Evolutionary conservation across 2,113 vertebrate genomes (phyloP).

Genomic region (Marcusenius ussheri): DNA sequence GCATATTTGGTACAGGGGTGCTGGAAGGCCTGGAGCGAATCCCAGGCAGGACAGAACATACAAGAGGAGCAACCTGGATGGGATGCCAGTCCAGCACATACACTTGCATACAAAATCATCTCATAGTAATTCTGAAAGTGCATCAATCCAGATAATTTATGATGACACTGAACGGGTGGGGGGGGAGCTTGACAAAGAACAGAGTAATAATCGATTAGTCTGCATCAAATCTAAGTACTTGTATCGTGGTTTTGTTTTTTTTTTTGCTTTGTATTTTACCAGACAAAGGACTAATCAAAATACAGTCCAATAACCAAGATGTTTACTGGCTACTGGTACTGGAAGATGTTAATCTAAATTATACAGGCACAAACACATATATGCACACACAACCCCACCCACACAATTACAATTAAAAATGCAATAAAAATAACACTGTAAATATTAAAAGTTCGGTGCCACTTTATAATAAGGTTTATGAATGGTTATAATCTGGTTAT

Average conservation of each 20-base stretch:
- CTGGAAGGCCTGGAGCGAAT: no score
- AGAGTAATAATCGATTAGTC: not conserved
- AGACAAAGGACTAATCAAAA: not conserved
- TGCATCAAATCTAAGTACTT: not conserved
- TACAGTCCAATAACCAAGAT: not conserved
- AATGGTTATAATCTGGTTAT: no score
- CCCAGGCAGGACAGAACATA: not conserved
- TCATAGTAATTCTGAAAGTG: not conserved
- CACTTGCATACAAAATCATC: not conserved
- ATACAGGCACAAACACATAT: not conserved
- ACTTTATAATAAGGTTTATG: no score
- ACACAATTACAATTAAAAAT: not conserved
- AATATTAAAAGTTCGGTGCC: no score
- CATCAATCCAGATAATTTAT: not conserved
- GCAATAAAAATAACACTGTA: not conserved
- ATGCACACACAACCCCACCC: not conserved
- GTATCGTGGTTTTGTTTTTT: not conserved
- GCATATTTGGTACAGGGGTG: no score
- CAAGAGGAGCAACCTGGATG: not conserved
- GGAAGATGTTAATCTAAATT: not conserved
- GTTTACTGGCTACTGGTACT: not conserved
- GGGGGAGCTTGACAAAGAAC: not conserved
- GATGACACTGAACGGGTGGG: not conserved
- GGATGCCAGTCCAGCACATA: not conserved
- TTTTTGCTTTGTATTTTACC: not conserved